A percentile compares a stretch with the other conserved stretches of the same genome.
These are phyloP conservation scores for Pristis pectinata DNA, from an alignment of 2,797 vertebrate genomes.

Conservation along the genomic window DNA sequence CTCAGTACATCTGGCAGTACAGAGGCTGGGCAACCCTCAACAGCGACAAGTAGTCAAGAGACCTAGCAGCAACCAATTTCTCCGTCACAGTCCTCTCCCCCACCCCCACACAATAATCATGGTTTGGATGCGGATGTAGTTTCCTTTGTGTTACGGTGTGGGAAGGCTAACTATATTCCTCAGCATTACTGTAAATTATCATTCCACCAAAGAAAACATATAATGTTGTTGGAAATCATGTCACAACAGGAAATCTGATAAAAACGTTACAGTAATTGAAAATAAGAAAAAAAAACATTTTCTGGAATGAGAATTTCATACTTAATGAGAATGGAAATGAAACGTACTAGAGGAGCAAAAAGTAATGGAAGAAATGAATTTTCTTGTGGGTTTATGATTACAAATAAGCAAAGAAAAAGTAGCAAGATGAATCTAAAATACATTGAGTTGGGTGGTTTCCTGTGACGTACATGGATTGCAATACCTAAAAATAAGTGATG, in stretches of 20 bases:
- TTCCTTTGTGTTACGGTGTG: not conserved
- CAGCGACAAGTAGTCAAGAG: not conserved
- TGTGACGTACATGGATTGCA: not conserved
- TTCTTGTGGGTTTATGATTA: constrained; percentile 20
- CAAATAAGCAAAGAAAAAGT: not conserved
- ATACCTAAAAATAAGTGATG: constrained; percentile 2
- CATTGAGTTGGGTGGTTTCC: not conserved
- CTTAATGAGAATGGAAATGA: constrained; percentile 15
- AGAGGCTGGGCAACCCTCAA: not conserved
- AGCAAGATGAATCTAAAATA: not conserved
- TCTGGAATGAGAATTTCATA: constrained; percentile 12
- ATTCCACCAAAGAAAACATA: not conserved
- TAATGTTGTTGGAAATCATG: not conserved
- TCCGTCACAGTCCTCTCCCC: not conserved
- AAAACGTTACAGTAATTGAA: not conserved
- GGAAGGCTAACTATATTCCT: not conserved
- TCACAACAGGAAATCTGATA: not conserved
- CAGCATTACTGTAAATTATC: not conserved
- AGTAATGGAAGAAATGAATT: not conserved
- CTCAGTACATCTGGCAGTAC: not conserved
- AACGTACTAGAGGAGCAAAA: not conserved
- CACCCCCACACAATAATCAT: no score
- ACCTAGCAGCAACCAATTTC: not conserved
- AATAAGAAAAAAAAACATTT: not conserved
- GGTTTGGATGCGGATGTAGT: not conserved